A percentile compares a stretch with the other conserved stretches of the same genome.
Conservation (phyloP, 2,888 invertebrate species). For the Sipha maydis region DNA sequence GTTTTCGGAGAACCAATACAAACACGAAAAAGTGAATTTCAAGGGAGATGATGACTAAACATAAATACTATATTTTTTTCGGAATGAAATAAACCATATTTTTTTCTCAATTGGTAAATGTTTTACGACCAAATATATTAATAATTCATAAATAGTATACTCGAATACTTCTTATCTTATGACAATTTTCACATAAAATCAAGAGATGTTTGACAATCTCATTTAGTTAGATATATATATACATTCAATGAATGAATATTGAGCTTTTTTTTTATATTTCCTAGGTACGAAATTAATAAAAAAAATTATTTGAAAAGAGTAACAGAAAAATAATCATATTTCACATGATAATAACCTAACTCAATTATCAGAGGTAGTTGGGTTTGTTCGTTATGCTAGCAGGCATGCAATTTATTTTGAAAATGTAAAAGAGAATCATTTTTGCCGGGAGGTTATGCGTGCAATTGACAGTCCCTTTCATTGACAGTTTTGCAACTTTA, state of each 20-base stretch:
- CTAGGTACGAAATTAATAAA: not conserved
- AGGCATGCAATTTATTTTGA: slow-evolving; percentile 48
- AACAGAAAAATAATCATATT: not conserved
- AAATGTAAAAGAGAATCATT: slow-evolving; percentile 45
- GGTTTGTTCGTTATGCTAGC: not conserved
- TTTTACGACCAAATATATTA: not conserved
- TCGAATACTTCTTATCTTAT: not conserved
- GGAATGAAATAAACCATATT: not conserved
- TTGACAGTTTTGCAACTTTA: slow-evolving; percentile 44
- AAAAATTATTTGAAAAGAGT: not conserved
- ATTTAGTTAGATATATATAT: not conserved
- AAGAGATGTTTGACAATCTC: too few species aligned
- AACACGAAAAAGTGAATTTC: slow-evolving; percentile 26
- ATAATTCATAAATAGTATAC: not conserved
- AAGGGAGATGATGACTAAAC: slow-evolving; percentile 33
- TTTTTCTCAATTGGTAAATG: not conserved
- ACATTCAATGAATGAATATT: not conserved
- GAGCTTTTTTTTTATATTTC: too few species aligned
- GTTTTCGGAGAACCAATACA: slow-evolving; percentile 24
- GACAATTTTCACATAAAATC: too few species aligned
- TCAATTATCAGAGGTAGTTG: slow-evolving; percentile 14
- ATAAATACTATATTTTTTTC: slow-evolving; percentile 16
- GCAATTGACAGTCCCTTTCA: slow-evolving; percentile 54
- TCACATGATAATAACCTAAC: not conserved
- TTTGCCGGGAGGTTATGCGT: slow-evolving; percentile 38